These are phyloP conservation scores for Eulemur coronatus DNA, from an alignment of 2,797 vertebrate species.

Conservation along the genomic window DNA sequence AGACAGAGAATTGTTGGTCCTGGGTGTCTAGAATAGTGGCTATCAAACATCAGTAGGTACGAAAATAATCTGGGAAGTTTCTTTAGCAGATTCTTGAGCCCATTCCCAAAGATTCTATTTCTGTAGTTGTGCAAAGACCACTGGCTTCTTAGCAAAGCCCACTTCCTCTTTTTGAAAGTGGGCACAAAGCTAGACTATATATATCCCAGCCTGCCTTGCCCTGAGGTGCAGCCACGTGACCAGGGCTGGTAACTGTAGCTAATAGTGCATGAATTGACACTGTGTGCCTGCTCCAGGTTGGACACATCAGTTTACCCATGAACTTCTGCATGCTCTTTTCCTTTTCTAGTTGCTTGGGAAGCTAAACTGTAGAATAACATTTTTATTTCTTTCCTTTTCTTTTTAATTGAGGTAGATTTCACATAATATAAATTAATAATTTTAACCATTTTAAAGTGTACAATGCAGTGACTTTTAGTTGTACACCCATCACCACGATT, in stretches of 20 bases:
- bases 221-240: neutral
- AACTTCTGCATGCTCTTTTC: neutral
- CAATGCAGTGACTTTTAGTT: neutral
- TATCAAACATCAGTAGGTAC: neutral
- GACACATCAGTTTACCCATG: neutral
- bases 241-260: neutral
- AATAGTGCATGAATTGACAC: neutral
- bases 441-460: neutral
- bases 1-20: neutral
- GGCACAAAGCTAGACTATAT: neutral
- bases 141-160: neutral
- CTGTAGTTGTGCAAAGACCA: neutral
- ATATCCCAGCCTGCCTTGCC: neutral
- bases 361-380: neutral
- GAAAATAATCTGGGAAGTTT: neutral
- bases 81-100: neutral
- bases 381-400: neutral
- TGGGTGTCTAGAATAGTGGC: neutral
- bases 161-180: neutral
- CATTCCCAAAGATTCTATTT: neutral
- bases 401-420: neutral
- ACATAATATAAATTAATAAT: neutral
- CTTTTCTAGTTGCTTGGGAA: neutral
- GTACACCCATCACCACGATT: neutral
- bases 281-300: neutral